phyloP scores from a whole-genome alignment of 2,113 vertebrate genomes.

The Cyphomyrus discorhynchus region DNA sequence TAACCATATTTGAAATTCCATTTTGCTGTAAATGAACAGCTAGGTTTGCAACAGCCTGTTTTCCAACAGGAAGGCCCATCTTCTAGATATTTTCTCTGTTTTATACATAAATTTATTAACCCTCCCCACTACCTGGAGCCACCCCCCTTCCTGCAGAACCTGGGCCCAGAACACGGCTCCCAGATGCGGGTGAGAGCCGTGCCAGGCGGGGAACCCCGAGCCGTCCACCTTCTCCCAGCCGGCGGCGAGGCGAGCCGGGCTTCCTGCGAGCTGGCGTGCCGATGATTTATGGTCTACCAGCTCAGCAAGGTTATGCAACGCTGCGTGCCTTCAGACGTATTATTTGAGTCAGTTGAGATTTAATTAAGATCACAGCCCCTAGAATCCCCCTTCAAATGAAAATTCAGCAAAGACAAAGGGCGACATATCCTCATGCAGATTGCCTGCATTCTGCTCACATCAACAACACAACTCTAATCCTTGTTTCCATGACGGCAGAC shows the following conservation, averaged over 20 bases:
- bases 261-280: constrained; percentile 60
- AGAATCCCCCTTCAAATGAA: constrained; percentile 87
- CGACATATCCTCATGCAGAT: constrained; percentile 73
- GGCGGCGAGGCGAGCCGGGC: constrained; percentile 37
- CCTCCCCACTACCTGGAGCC: constrained; percentile 24
- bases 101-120: background rate
- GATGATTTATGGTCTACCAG: constrained; percentile 77
- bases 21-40: background rate
- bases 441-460: constrained; percentile 76
- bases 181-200: constrained; percentile 23
- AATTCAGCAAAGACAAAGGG: constrained; percentile 84
- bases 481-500: constrained; percentile 85
- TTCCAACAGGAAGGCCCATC: background rate
- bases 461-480: constrained; percentile 77
- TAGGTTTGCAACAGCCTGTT: background rate
- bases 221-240: constrained; percentile 24
- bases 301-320: constrained; percentile 74
- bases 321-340: constrained; percentile 76
- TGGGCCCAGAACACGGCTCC: background rate
- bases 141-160: constrained; percentile 32
- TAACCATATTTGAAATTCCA: background rate
- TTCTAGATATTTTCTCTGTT: background rate
- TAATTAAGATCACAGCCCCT: constrained; percentile 93
- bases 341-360: constrained; percentile 89
- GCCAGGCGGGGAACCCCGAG: background rate